Percentiles rank a stretch among this genome's conserved stretches.
Conservation (phyloP, 2,888 invertebrate genomes). For the Drosophila austrosaltans region DNA sequence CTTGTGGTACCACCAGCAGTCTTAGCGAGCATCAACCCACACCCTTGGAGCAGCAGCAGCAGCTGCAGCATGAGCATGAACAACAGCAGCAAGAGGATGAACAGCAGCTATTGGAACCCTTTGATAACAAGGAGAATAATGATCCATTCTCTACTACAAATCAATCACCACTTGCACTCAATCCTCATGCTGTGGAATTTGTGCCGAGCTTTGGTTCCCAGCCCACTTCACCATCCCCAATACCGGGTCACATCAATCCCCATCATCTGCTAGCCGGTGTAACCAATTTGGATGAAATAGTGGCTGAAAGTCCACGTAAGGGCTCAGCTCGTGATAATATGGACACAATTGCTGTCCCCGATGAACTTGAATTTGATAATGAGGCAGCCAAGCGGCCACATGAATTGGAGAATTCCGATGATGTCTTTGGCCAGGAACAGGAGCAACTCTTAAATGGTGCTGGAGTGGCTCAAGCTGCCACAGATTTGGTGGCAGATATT, state of each 20-base stretch:
- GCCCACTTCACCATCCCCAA: conserved; percentile 85
- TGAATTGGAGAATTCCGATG: conserved; percentile 74
- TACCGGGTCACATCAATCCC: conserved; percentile 39
- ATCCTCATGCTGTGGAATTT: conserved; percentile 94
- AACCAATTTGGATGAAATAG: conserved; percentile 81
- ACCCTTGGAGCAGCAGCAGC: conserved; percentile 48
- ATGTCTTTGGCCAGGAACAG: conserved; percentile 48
- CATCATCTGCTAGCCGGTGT: conserved; percentile 60
- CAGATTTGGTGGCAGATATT: conserved; percentile 26
- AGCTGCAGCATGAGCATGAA: conserved; percentile 18
- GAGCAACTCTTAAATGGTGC: conserved; percentile 23
- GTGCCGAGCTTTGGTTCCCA: conserved; percentile 83
- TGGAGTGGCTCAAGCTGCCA: conserved; percentile 46
- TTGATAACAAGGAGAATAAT: conserved; percentile 65
- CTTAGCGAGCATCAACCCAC: conserved; percentile 73
- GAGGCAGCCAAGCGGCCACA: conserved; percentile 82
- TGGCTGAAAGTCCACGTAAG: conserved; percentile 90
- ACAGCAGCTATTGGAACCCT: conserved; percentile 35
- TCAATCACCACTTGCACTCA: conserved; percentile 91
- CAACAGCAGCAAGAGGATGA: conserved; percentile 14
- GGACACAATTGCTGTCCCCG: conserved; percentile 81
- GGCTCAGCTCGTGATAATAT: conserved; percentile 82
- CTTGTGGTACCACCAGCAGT: conserved; percentile 80
- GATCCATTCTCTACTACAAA: conserved; percentile 42
- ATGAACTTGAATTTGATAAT: conserved; percentile 79